These are phyloP conservation scores for Uropetala carovei DNA, from an alignment of 2,888 invertebrate species.

Conservation along the genomic window DNA sequence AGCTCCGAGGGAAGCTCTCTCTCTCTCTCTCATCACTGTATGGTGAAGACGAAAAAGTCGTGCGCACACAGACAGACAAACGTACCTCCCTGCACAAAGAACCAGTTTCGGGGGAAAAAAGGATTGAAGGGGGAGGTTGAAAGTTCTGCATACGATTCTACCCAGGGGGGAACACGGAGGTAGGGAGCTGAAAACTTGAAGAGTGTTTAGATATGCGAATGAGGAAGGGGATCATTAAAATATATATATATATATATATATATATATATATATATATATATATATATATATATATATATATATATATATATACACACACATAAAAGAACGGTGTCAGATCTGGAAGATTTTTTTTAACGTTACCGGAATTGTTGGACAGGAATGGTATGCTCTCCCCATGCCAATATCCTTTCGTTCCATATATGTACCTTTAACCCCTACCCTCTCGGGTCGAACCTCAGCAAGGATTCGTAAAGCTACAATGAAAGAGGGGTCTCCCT, in stretches of 20 bases:
- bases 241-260: too few species aligned
- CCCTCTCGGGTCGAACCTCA: neutral
- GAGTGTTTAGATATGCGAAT: slow-evolving; percentile 2
- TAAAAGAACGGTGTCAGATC: slow-evolving; percentile 29
- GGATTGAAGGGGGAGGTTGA: neutral
- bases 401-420: neutral
- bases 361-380: slow-evolving; percentile 6
- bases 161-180: too few species aligned
- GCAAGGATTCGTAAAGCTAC: neutral
- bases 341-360: slow-evolving; percentile 9
- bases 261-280: too few species aligned
- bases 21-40: neutral
- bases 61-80: neutral
- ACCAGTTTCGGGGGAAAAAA: neutral
- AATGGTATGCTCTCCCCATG: neutral
- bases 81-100: neutral
- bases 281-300: too few species aligned
- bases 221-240: slow-evolving; percentile 26
- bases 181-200: neutral
- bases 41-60: neutral
- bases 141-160: neutral
- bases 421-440: slow-evolving; percentile 5
- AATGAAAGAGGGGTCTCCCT: neutral
- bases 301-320: too few species aligned
- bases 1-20: neutral